phyloP scores from a whole-genome alignment of 2,888 invertebrate genomes.

The Patella caerulea region DNA sequence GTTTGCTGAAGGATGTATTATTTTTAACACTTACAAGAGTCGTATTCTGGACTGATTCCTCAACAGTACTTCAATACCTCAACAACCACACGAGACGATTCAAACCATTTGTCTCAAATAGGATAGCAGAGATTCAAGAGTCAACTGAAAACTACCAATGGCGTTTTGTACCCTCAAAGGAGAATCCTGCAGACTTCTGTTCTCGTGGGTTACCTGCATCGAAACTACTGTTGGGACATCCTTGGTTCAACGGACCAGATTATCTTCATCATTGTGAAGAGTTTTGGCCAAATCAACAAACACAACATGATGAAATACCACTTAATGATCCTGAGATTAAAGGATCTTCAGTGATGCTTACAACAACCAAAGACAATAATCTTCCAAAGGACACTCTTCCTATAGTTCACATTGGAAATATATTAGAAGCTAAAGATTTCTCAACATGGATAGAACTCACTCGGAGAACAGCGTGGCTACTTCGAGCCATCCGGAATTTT shows the following conservation, averaged over 20 bases:
- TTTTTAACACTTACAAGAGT: not conserved
- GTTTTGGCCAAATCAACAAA: not conserved
- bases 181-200: conserved; percentile 4
- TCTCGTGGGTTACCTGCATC: not conserved
- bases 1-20: not conserved
- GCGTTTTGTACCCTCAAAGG: not conserved
- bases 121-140: conserved; percentile 9
- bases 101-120: conserved; percentile 10
- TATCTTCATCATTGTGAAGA: not conserved
- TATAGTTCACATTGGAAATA: not conserved
- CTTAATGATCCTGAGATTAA: not conserved
- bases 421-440: conserved; percentile 6
- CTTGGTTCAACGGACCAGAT: conserved; percentile 9
- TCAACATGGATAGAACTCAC: not conserved
- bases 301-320: not conserved
- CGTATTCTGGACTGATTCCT: not conserved
- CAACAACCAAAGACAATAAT: not conserved
- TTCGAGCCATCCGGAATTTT: conserved; percentile 8
- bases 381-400: too few species aligned
- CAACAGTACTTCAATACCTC: conserved; percentile 9
- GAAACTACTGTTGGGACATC: not conserved
- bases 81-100: conserved; percentile 10
- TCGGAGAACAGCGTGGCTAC: not conserved
- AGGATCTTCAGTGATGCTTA: not conserved
- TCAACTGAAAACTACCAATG: not conserved